Base-by-base conservation (phyloP, 2,113 vertebrate species). In the Athene cunicularia region DNA sequence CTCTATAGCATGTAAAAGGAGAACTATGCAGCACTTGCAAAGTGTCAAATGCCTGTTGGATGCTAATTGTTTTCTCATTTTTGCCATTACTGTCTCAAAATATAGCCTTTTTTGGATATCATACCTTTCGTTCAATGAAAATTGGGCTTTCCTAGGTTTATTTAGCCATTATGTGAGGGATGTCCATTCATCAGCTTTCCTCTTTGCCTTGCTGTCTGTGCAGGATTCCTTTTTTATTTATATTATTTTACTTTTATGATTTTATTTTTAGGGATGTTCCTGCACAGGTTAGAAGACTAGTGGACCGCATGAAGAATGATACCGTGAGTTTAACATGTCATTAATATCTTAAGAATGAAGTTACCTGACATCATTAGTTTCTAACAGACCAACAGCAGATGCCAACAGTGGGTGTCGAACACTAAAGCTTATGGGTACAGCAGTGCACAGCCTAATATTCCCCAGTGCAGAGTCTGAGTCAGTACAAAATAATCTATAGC, bases 261-360 rank as follows among this genome's bases (percentile, higher is more conserved):
- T n/a, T 50, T 62, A 11, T 50, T 88, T 89, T 27, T 95, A 99
- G 98, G 24, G 9, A 43, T 50, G 89, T 98, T 90, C 49, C 91
- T 58, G 14, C 1, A 4, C 98, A 98, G 82, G 93, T 94, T 92
- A 83, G 82, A 60, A 97, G 11, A 35, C 94, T 98, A 75, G 96
- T 98, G 81, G 32, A 68, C 17, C 85, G 17, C 75, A 98, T 98
- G 98, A 98, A 97, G 76, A 96, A 72, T 35, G 53, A 97, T 67
- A 11, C 10, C 28, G 98, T 98, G 87, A 98, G 97, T 98, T 62
- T 56, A 55, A 67, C 21, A 14, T 37, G 17, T 55, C n/a, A 15
- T 47, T 20, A 66, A 26, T 86, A 17, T 41, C 19, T 67, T 93
- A 59, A 84, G 70, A 73, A 33, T 59, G 9, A 68, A 53, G 11